Conservation (phyloP, 2,113 vertebrate species). For the Labeo catla region DNA sequence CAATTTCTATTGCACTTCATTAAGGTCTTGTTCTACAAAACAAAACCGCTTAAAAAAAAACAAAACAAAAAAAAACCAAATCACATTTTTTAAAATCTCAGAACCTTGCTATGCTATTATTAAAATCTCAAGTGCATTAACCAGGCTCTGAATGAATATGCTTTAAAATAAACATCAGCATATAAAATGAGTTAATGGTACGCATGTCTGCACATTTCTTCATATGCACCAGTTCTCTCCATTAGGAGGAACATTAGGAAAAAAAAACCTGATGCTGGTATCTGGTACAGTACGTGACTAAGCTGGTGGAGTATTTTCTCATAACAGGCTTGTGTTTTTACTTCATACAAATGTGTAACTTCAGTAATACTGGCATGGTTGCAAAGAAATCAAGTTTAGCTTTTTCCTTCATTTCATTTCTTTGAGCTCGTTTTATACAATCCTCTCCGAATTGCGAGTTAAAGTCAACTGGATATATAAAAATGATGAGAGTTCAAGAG, state of each 20-base stretch:
- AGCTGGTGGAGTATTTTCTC: slow-evolving; percentile 35
- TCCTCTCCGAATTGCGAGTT: not conserved
- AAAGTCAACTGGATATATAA: not conserved
- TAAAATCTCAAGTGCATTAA: slow-evolving; percentile 43
- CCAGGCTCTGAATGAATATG: not conserved
- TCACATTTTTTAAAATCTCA: slow-evolving; percentile 5
- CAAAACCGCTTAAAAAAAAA: not conserved
- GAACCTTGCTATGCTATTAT: not conserved
- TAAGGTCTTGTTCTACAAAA: not conserved
- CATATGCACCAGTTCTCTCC: not conserved
- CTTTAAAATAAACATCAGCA: not conserved
- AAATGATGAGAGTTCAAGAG: slow-evolving; percentile 61
- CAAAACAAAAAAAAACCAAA: too few relatives aligned
- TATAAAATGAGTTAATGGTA: not conserved
- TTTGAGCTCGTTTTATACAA: not conserved
- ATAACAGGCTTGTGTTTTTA: not conserved
- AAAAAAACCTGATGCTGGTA: slow-evolving; percentile 21
- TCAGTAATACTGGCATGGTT: slow-evolving; percentile 61
- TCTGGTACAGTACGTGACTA: slow-evolving; percentile 28
- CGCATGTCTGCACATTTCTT: not conserved
- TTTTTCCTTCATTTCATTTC: slow-evolving; percentile 8
- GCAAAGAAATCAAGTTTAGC: slow-evolving; percentile 43
- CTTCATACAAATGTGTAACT: not conserved
- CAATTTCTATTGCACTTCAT: slow-evolving; percentile 31
- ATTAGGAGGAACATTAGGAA: not conserved